Evolutionary conservation across 2,113 vertebrate genomes (phyloP).

Genomic region (Thomomys bottae): DNA sequence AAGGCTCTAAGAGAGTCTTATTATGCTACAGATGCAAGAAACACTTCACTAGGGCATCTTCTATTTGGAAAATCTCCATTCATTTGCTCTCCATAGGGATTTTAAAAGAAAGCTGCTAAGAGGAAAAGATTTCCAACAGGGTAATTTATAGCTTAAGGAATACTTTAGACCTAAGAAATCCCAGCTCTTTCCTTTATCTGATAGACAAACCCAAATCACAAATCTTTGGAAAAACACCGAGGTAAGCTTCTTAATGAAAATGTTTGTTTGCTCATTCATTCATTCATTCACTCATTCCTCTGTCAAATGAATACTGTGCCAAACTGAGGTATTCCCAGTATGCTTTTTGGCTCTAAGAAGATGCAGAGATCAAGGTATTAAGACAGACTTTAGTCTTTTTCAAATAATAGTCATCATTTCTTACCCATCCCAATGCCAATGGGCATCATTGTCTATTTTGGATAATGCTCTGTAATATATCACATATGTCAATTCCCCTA

Average conservation of each 20-base stretch:
- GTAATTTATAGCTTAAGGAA: background rate
- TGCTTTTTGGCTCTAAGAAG: background rate
- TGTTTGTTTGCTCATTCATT: background rate
- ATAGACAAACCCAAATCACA: background rate
- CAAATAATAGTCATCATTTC: background rate
- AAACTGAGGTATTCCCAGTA: background rate
- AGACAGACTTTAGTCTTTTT: background rate
- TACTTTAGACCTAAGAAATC: slow-evolving; percentile 19
- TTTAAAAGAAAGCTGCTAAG: background rate
- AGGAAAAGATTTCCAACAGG: background rate
- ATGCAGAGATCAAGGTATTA: background rate
- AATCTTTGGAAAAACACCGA: background rate
- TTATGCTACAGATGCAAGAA: background rate
- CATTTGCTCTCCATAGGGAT: background rate
- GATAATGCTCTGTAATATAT: background rate
- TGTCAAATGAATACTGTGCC: background rate
- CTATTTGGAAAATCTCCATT: background rate
- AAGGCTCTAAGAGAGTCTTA: background rate
- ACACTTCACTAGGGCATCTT: background rate
- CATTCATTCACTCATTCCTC: background rate
- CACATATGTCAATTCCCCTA: background rate
- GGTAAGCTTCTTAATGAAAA: background rate
- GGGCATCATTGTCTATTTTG: background rate
- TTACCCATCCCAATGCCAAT: background rate
- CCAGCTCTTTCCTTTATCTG: background rate